Evolutionary conservation across 1,140 invertebrate species (phyloP).

Genomic region (Triops longicaudatus): DNA sequence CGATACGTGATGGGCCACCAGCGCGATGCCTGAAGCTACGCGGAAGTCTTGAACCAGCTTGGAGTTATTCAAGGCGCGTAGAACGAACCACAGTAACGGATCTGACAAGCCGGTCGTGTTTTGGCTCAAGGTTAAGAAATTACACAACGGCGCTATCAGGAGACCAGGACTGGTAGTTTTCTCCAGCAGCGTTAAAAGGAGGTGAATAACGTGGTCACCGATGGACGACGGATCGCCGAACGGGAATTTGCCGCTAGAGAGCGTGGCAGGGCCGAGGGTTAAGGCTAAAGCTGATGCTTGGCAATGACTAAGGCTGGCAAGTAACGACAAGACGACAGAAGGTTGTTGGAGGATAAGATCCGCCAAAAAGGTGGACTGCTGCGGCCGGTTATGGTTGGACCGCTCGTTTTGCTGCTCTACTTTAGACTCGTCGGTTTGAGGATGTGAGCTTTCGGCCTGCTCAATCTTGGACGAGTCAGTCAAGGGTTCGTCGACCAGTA

Average conservation of each 20-base stretch:
- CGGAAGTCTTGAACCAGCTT: background rate
- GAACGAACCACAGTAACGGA: slow-evolving; percentile 62
- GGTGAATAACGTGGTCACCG: slow-evolving; percentile 71
- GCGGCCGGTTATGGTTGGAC: slow-evolving; percentile 27
- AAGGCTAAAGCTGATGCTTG: slow-evolving; percentile 1
- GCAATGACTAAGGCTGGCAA: slow-evolving; percentile 10
- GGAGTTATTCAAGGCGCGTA: slow-evolving; percentile 57
- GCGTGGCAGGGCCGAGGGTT: slow-evolving; percentile 21
- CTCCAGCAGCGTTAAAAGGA: slow-evolving; percentile 60
- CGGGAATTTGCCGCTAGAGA: background rate
- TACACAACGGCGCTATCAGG: slow-evolving; percentile 30
- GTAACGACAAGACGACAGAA: slow-evolving; percentile 39
- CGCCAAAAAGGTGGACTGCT: slow-evolving; percentile 32
- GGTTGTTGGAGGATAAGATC: slow-evolving; percentile 35
- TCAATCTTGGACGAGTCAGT: background rate
- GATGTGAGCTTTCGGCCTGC: background rate
- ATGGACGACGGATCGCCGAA: slow-evolving; percentile 56
- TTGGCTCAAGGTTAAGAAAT: slow-evolving; percentile 28
- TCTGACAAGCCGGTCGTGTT: slow-evolving; percentile 49
- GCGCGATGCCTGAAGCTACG: background rate
- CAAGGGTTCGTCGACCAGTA: background rate
- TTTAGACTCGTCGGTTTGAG: slow-evolving; percentile 70
- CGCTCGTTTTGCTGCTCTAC: slow-evolving; percentile 54
- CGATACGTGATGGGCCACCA: background rate
- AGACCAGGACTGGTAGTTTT: slow-evolving; percentile 50